Evolutionary conservation across 2,797 vertebrate species (phyloP).

Genomic region (Lepus oiostolus): DNA sequence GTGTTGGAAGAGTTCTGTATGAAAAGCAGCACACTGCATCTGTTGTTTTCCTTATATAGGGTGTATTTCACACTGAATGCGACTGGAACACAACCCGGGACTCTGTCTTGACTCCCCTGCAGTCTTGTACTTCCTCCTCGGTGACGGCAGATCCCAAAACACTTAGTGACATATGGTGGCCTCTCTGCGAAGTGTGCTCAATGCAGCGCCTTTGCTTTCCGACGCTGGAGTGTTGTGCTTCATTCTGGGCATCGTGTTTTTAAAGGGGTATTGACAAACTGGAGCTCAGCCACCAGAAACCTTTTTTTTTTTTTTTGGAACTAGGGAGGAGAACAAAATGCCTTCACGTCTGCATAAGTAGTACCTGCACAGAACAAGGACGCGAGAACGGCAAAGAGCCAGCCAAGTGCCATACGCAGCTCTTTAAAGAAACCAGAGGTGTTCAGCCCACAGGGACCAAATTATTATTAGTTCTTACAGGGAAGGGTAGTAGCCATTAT

Average conservation of each 20-base stretch:
- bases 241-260: slow-evolving; percentile 56
- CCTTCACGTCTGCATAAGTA: neutral
- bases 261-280: slow-evolving; percentile 62
- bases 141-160: slow-evolving; percentile 66
- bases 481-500: neutral
- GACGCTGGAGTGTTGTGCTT: slow-evolving; percentile 64
- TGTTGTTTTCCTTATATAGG: slow-evolving; percentile 79
- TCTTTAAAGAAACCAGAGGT: neutral
- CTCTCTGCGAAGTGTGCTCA: slow-evolving; percentile 69
- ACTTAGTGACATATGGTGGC: slow-evolving; percentile 75
- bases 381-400: neutral
- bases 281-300: slow-evolving; percentile 24
- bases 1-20: slow-evolving; percentile 61
- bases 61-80: slow-evolving; percentile 66
- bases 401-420: neutral
- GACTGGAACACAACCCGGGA: slow-evolving; percentile 72
- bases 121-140: slow-evolving; percentile 77
- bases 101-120: slow-evolving; percentile 75
- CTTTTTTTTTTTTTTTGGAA: neutral
- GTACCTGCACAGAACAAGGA: neutral
- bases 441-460: neutral
- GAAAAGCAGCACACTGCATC: slow-evolving; percentile 61
- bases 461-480: neutral
- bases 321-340: neutral
- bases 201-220: slow-evolving; percentile 64